phyloP scores from a whole-genome alignment of 2,888 invertebrate species.

The Anagyrus pseudococci region DNA sequence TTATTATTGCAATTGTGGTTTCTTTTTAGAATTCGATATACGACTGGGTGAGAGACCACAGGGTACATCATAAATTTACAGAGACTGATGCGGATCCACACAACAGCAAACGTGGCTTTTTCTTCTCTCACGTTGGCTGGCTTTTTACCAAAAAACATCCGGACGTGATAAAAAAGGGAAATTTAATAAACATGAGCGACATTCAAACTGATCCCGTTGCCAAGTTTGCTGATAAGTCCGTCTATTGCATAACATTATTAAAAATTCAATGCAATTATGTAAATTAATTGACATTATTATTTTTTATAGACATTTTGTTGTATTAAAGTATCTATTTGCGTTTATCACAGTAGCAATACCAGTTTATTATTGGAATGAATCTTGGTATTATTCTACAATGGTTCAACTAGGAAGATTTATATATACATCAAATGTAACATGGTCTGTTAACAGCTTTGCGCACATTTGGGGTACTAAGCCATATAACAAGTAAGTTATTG shows the following conservation, averaged over 20 bases:
- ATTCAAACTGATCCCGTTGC: slow-evolving; percentile 78
- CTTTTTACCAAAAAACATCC: slow-evolving; percentile 88
- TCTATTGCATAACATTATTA: not conserved
- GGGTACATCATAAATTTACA: slow-evolving; percentile 75
- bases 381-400: slow-evolving; percentile 66
- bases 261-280: not conserved
- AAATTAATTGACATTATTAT: not conserved
- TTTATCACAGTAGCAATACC: slow-evolving; percentile 72
- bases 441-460: slow-evolving; percentile 83
- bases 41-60: slow-evolving; percentile 77
- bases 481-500: slow-evolving; percentile 53
- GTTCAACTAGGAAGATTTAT: slow-evolving; percentile 70
- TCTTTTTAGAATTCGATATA: slow-evolving; percentile 71
- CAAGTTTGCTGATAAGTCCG: slow-evolving; percentile 75
- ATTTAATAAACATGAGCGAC: slow-evolving; percentile 80
- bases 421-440: slow-evolving; percentile 75
- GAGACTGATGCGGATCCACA: slow-evolving; percentile 85
- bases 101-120: slow-evolving; percentile 81
- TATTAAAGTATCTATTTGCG: slow-evolving; percentile 64
- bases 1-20: not conserved
- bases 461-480: slow-evolving; percentile 54
- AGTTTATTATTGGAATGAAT: slow-evolving; percentile 74
- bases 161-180: slow-evolving; percentile 77
- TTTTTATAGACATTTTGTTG: slow-evolving; percentile 61
- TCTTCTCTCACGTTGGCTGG: slow-evolving; percentile 93